phyloP scores from a whole-genome alignment of 2,113 vertebrate species.

The Neolamprologus falcicula region DNA sequence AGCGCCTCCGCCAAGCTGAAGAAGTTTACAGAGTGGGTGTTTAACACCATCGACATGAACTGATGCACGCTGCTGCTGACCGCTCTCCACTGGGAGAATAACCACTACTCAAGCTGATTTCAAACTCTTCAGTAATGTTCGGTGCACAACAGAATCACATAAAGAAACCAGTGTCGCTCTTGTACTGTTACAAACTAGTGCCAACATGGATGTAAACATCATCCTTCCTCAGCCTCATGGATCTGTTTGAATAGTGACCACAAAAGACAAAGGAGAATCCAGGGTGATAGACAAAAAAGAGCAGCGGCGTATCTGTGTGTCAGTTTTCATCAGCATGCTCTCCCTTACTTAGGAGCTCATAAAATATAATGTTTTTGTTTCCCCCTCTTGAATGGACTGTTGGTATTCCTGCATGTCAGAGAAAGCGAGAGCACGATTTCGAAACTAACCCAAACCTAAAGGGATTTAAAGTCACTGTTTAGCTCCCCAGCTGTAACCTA shows the following conservation, averaged over 20 bases:
- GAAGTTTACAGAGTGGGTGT: constrained; percentile 98
- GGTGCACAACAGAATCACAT: not conserved
- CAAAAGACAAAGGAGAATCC: not conserved
- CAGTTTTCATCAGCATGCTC: constrained; percentile 40
- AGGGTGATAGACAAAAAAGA: not conserved
- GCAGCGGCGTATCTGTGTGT: not conserved
- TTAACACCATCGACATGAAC: constrained; percentile 98
- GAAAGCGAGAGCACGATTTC: constrained; percentile 2
- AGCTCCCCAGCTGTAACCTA: not conserved
- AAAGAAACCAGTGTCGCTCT: not conserved
- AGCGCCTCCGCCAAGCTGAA: constrained; percentile 92
- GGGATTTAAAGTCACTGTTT: constrained; percentile 15
- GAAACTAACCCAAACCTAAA: constrained; percentile 20
- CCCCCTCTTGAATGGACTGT: not conserved
- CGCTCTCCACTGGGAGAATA: not conserved
- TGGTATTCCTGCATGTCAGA: constrained; percentile 35
- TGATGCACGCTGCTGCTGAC: constrained; percentile 50
- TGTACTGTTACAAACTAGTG: constrained; percentile 15
- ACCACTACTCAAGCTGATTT: constrained; percentile 24
- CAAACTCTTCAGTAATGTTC: not conserved
- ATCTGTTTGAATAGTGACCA: not conserved
- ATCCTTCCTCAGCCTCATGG: not conserved
- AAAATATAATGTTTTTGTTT: constrained; percentile 7
- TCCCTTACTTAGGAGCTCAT: constrained; percentile 4
- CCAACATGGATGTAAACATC: constrained; percentile 14